phyloP scores from a whole-genome alignment of 2,797 vertebrate genomes.

The Megalops cyprinoides region DNA sequence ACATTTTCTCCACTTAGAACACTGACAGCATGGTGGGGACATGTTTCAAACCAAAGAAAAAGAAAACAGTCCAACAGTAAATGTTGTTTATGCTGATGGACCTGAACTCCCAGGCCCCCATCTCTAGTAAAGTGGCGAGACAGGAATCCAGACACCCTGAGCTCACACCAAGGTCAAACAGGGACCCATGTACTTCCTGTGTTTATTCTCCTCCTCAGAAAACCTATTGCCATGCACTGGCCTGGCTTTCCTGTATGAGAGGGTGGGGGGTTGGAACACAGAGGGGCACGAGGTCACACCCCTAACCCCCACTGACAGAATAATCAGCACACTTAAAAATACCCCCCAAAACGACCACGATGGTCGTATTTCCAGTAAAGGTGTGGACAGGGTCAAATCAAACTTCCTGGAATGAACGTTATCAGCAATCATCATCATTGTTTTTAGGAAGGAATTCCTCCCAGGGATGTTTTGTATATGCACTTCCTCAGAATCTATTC shows the following conservation, averaged over 20 bases:
- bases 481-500: constrained; percentile 44
- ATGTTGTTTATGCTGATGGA: background rate
- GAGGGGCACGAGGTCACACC: constrained; percentile 19
- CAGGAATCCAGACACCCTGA: constrained; percentile 21
- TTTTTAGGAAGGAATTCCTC: constrained; percentile 52
- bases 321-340: constrained; percentile 41
- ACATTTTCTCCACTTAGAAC: constrained; percentile 1
- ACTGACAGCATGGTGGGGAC: background rate
- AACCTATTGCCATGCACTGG: constrained; percentile 15
- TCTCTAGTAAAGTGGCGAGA: background rate
- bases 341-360: constrained; percentile 13
- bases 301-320: constrained; percentile 32
- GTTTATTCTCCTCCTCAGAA: constrained; percentile 27
- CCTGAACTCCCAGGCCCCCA: background rate
- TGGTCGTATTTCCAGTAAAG: constrained; percentile 34
- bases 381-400: constrained; percentile 49
- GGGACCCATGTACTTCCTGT: constrained; percentile 28
- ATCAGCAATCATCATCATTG: constrained; percentile 38
- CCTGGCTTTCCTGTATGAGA: constrained; percentile 30
- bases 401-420: constrained; percentile 44
- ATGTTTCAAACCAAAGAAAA: constrained; percentile 9
- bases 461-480: constrained; percentile 50
- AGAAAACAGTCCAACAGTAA: background rate
- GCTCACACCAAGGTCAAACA: constrained; percentile 26
- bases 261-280: constrained; percentile 13